A percentile compares a stretch with the other conserved stretches of the same genome.
phyloP scores from a whole-genome alignment of 2,888 invertebrate genomes.

The Micropterix aruncella region DNA sequence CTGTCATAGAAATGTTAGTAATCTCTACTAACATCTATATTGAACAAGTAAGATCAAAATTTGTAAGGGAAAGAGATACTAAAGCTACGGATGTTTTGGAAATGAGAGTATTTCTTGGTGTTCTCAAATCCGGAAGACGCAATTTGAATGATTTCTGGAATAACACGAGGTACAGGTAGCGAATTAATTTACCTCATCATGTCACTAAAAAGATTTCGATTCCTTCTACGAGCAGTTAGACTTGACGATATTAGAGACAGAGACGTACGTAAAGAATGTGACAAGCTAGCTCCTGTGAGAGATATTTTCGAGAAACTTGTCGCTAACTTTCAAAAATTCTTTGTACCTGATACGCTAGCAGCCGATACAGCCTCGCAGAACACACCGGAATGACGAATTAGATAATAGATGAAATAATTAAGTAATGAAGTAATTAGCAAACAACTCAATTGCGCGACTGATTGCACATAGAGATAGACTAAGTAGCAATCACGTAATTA shows the following conservation, averaged over 20 bases:
- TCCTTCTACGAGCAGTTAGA: not conserved
- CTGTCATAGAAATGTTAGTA: slow-evolving; percentile 2
- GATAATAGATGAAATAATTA: no score
- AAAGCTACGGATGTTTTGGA: not conserved
- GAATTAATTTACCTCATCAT: not conserved
- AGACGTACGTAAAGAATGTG: slow-evolving; percentile 2
- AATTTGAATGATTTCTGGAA: not conserved
- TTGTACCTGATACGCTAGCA: not conserved
- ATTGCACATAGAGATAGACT: no score
- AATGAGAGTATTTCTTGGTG: not conserved
- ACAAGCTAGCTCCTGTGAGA: not conserved
- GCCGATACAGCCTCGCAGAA: no score
- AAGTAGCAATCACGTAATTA: no score
- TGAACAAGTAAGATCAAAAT: slow-evolving; percentile 1
- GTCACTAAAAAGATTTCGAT: not conserved
- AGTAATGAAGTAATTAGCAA: no score
- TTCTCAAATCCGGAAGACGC: not conserved
- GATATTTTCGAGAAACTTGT: not conserved
- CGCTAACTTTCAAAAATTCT: not conserved
- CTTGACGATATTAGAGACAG: slow-evolving; percentile 1
- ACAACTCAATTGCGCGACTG: no score
- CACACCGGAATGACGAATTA: no score
- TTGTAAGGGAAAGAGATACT: slow-evolving; percentile 1
- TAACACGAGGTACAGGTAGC: not conserved
- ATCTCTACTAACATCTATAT: slow-evolving; percentile 4